Evolutionary conservation across 2,797 vertebrate species (phyloP), one percentile per base, ranked within the genome.

Genomic region (Pseudochaenichthys georgianus): DNA sequence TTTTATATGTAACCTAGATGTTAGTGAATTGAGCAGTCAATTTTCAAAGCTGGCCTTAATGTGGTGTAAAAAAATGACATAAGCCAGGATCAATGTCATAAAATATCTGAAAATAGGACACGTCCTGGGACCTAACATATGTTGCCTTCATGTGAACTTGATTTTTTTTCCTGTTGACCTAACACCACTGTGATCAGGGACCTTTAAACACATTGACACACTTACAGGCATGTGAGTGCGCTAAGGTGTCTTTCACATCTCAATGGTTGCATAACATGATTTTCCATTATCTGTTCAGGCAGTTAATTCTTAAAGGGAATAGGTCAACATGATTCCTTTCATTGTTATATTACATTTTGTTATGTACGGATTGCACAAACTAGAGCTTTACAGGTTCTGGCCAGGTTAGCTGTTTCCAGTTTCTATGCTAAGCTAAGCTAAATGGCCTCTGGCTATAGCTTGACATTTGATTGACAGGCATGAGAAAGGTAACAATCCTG

Each of bases 91-190:
- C 85, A 73, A 65, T 86, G 78, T 75, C 70, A 60, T 60, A 51
- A 73, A 87, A 80, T 38, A 69, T 13, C 72, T 87, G 45, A 34
- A 87, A 88, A 89, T 84, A 78, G 88, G 70, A 77, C 64, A 47
- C 34, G 63, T 80, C 76, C 66, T 70, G 74, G 57, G 67, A 72
- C 52, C 50, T 70, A 80, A 78, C 83, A 75, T 80, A 42, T 78
- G 74, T 73, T 78, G 73, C 83, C 75, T 80, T 82, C 72, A 83
- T 76, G 57, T 74, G 74, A 70, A 74, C 78, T 73, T 75, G 62
- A 78, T 61, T n/a, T 67, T 57, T 46, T n/a, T 75, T 81, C 77
- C 42, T 48, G 66, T 70, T 80, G 67, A 79, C 73, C 60, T 75
- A 2, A 69, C 73, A 28, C 67, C 47, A 6, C 42, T 55, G 67